Conservation (phyloP, 2,797 vertebrate genomes). For the Enteromius mattozi region DNA sequence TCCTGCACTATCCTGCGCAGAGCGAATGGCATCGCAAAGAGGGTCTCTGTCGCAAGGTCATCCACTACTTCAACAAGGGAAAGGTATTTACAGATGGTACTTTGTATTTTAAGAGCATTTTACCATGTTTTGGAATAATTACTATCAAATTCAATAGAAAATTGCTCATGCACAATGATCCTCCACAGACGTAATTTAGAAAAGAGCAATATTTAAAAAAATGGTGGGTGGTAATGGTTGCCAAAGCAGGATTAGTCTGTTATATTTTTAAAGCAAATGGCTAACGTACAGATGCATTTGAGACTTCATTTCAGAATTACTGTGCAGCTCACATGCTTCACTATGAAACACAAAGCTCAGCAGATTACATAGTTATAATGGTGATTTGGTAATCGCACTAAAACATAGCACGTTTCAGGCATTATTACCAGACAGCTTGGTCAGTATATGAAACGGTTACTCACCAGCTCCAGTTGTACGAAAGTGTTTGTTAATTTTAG, state of each 20-base stretch:
- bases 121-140: background rate
- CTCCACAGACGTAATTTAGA: background rate
- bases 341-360: background rate
- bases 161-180: background rate
- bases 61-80: constrained; percentile 99
- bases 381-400: background rate
- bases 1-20: constrained; percentile 96
- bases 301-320: background rate
- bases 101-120: background rate
- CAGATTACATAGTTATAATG: background rate
- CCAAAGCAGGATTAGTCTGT: background rate
- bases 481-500: background rate
- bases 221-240: background rate
- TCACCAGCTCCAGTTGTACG: too few relatives aligned
- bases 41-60: constrained; percentile 96
- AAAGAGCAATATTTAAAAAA: background rate
- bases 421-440: background rate
- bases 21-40: constrained; percentile 99
- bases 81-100: constrained; percentile 78
- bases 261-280: background rate
- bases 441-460: too few relatives aligned
- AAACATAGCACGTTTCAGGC: background rate
- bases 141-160: background rate
- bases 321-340: background rate
- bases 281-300: background rate